Evolutionary conservation across 2,113 vertebrate genomes (phyloP).

Genomic region (Dryoscopus gambensis): DNA sequence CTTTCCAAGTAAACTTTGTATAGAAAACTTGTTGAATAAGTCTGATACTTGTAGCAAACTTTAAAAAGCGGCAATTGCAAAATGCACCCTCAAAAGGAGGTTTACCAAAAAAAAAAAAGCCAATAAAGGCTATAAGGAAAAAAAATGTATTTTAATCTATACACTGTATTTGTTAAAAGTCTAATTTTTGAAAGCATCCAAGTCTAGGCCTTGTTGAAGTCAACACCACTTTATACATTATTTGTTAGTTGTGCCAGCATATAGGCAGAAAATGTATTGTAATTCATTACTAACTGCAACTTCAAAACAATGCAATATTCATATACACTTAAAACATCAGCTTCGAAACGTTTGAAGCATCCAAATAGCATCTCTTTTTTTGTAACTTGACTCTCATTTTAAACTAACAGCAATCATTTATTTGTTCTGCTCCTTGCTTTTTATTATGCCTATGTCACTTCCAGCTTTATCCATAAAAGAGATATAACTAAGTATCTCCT

Average conservation of each 20-base stretch:
- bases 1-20: not conserved
- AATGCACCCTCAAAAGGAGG: not conserved
- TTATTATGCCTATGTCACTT: not conserved
- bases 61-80: not conserved
- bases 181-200: not conserved
- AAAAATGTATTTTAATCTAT: not conserved
- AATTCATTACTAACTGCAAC: not conserved
- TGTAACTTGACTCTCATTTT: not conserved
- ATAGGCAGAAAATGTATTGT: not conserved
- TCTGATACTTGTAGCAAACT: not conserved
- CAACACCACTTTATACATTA: not conserved
- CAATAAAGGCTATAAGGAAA: not conserved
- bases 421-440: not conserved
- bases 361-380: not conserved
- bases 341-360: not conserved
- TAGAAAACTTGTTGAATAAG: not conserved
- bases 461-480: not conserved
- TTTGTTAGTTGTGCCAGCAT: not conserved
- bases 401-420: not conserved
- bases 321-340: not conserved
- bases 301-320: not conserved
- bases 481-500: not conserved
- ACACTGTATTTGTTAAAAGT: not conserved
- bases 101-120: not conserved
- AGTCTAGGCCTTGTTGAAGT: not conserved